phyloP scores from a whole-genome alignment of 2,888 invertebrate species.

The Dynastes grantii region DNA sequence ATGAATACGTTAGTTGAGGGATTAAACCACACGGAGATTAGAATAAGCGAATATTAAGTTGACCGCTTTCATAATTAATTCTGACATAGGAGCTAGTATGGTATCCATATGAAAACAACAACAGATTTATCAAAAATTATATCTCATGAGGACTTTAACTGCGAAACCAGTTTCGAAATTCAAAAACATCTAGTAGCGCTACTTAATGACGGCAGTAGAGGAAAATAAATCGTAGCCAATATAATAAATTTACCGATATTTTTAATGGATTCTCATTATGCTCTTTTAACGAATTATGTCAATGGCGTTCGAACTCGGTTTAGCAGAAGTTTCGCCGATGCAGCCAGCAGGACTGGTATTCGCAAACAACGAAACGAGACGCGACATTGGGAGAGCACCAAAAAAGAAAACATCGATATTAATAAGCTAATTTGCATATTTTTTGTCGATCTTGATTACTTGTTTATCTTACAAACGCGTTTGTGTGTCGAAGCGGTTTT shows the following conservation, averaged over 20 bases:
- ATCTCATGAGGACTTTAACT: neutral
- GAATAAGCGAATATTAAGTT: slow-evolving; percentile 18
- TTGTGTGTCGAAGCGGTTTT: slow-evolving; percentile 22
- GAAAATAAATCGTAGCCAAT: too few species aligned
- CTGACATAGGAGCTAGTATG: neutral
- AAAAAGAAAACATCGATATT: slow-evolving; percentile 19
- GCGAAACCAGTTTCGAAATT: neutral
- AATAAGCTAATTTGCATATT: slow-evolving; percentile 36
- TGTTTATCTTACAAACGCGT: slow-evolving; percentile 17
- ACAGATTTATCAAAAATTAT: neutral
- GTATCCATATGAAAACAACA: neutral
- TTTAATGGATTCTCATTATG: slow-evolving; percentile 34
- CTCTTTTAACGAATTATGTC: slow-evolving; percentile 26
- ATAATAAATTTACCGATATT: slow-evolving; percentile 40
- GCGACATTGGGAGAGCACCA: neutral
- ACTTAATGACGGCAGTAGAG: too few species aligned
- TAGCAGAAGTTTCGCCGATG: slow-evolving; percentile 18
- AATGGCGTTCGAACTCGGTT: slow-evolving; percentile 2
- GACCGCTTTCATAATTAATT: slow-evolving; percentile 11
- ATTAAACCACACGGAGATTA: neutral
- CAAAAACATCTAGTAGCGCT: too few species aligned
- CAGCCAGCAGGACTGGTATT: slow-evolving; percentile 13
- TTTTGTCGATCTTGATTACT: slow-evolving; percentile 17
- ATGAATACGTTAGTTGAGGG: neutral
- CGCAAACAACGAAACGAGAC: slow-evolving; percentile 1